These are phyloP conservation scores for Orussus abietinus DNA, from an alignment of 1,140 invertebrate genomes.

Conservation along the genomic window DNA sequence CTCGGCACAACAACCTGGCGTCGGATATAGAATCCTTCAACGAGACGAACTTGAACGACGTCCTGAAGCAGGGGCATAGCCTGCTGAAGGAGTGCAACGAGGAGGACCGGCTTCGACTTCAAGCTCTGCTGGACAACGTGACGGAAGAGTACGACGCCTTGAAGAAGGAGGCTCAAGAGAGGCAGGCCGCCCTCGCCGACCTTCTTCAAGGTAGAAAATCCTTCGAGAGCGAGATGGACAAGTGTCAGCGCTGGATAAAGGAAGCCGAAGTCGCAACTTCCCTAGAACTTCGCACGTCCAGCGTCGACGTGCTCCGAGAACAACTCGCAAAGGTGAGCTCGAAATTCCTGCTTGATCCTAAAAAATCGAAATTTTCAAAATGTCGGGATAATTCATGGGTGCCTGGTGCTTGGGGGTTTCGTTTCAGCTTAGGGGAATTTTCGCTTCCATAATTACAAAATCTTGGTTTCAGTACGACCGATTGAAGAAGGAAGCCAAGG, in stretches of 20 bases:
- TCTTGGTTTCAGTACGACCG: conserved; percentile 65
- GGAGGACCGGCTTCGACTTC: conserved; percentile 63
- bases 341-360: too few relatives aligned
- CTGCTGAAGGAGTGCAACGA: conserved; percentile 79
- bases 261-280: conserved; percentile 82
- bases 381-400: too few relatives aligned
- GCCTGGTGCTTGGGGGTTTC: too few relatives aligned
- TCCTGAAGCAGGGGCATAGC: conserved; percentile 70
- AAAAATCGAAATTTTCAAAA: too few relatives aligned
- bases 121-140: conserved; percentile 64
- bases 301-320: conserved; percentile 76
- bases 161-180: conserved; percentile 68
- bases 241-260: conserved; percentile 79
- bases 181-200: conserved; percentile 68
- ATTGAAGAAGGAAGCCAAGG: conserved; percentile 69
- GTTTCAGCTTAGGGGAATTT: too few relatives aligned
- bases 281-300: conserved; percentile 72
- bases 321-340: conserved; percentile 70
- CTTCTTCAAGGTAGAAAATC: conserved; percentile 70
- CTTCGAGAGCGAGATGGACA: conserved; percentile 77
- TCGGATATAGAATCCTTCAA: conserved; percentile 75
- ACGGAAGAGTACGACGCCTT: conserved; percentile 67
- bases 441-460: conserved; percentile 7
- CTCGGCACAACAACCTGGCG: conserved; percentile 68
- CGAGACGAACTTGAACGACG: conserved; percentile 69